Conservation (phyloP, 2,888 invertebrate genomes). For the Keiferia lycopersicella region DNA sequence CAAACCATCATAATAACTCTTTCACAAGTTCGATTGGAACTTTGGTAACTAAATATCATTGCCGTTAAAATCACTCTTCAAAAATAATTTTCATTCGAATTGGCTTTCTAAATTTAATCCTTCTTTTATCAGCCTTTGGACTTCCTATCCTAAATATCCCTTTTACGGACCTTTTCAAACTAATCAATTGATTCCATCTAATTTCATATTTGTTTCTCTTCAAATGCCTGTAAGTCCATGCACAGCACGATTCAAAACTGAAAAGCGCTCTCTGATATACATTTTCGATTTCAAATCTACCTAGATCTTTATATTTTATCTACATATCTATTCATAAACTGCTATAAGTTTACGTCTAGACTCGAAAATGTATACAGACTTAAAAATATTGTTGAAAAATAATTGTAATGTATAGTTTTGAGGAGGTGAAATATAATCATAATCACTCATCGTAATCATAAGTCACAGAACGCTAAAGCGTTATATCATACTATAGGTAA, state of each 20-base stretch:
- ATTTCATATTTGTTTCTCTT: constrained; percentile 7
- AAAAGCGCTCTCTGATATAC: background rate
- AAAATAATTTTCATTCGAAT: background rate
- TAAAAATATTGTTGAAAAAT: background rate
- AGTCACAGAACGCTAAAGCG: constrained; percentile 61
- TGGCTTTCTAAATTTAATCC: constrained; percentile 25
- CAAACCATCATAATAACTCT: background rate
- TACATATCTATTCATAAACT: background rate
- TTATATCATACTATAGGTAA: constrained; percentile 30
- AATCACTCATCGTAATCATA: constrained; percentile 57
- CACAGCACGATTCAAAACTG: constrained; percentile 14
- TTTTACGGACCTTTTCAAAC: background rate
- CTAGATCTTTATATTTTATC: background rate
- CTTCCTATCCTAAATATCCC: constrained; percentile 35
- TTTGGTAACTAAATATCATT: no score
- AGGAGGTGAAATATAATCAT: constrained; percentile 36
- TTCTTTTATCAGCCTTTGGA: constrained; percentile 41
- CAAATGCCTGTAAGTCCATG: constrained; percentile 11
- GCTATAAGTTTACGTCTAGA: background rate
- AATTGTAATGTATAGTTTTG: background rate
- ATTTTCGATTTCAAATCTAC: background rate
- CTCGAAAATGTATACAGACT: background rate
- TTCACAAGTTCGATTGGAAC: background rate
- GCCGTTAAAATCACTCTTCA: constrained; percentile 16
- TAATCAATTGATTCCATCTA: constrained; percentile 12